phyloP scores from a whole-genome alignment of 2,113 vertebrate genomes.

The Rhinichthys klamathensis region DNA sequence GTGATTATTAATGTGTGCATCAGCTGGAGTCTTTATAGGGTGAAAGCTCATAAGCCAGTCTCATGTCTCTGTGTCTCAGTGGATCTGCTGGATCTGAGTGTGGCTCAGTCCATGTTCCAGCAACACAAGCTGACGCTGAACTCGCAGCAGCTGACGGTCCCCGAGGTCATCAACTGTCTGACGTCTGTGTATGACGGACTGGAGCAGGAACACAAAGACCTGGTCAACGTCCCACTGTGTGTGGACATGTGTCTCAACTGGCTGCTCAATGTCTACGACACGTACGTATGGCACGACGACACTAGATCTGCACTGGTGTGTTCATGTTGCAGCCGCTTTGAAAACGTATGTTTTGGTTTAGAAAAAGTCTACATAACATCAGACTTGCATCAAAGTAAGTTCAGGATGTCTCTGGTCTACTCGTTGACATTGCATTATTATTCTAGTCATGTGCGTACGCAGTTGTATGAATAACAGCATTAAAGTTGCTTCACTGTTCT shows the following conservation, averaged over 20 bases:
- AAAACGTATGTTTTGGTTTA: not conserved
- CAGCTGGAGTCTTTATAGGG: too few relatives aligned
- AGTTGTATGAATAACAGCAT: not conserved
- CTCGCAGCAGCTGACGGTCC: constrained; percentile 86
- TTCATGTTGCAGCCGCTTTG: not conserved
- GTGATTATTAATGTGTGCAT: too few relatives aligned
- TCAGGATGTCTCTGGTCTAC: not conserved
- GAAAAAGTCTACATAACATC: not conserved
- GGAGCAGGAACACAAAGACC: constrained; percentile 91
- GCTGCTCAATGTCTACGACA: constrained; percentile 97
- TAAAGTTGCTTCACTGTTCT: not conserved
- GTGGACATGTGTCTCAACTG: constrained; percentile 99
- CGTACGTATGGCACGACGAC: constrained; percentile 70
- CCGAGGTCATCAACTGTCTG: constrained; percentile 93
- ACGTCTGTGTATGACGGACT: constrained; percentile 91
- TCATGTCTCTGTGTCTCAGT: constrained; percentile 72
- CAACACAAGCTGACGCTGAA: constrained; percentile 92
- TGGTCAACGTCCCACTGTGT: constrained; percentile 95
- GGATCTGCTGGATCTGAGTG: constrained; percentile 91
- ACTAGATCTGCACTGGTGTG: too few relatives aligned
- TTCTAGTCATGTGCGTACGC: constrained; percentile 5
- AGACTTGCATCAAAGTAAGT: not conserved
- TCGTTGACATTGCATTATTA: not conserved
- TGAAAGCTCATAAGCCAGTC: too few relatives aligned
- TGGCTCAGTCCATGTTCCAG: constrained; percentile 88